Evolutionary conservation across 2,888 invertebrate genomes (phyloP).

Genomic region (Pammene aurita): DNA sequence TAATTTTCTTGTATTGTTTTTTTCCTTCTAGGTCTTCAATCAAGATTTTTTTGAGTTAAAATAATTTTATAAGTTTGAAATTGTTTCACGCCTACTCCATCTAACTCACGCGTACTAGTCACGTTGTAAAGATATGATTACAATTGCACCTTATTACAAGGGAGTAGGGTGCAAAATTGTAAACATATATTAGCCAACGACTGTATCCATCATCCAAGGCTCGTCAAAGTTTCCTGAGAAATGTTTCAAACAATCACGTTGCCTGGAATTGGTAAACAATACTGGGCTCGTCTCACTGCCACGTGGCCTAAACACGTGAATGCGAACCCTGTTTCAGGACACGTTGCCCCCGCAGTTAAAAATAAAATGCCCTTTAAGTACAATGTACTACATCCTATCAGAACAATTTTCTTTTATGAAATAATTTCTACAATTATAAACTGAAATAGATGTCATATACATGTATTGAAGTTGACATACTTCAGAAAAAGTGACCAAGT

Average conservation of each 20-base stretch:
- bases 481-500: no score
- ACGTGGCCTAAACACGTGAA: slow-evolving; percentile 53
- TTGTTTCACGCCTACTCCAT: slow-evolving; percentile 5
- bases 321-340: slow-evolving; percentile 48
- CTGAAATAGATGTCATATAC: no score
- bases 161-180: no score
- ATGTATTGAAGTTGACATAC: no score
- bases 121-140: slow-evolving; percentile 14
- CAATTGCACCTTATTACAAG: no score
- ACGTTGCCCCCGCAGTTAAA: slow-evolving; percentile 15
- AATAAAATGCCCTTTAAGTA: slow-evolving; percentile 15
- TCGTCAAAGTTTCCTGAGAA: slow-evolving; percentile 38
- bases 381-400: background rate
- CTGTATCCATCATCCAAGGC: slow-evolving; percentile 1
- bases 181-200: background rate
- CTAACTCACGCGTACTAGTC: slow-evolving; percentile 24
- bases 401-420: background rate
- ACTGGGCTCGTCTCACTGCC: slow-evolving; percentile 52
- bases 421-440: no score
- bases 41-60: no score
- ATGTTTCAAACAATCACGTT: slow-evolving; percentile 50
- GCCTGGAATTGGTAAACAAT: slow-evolving; percentile 52
- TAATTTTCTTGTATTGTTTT: background rate
- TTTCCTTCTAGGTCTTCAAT: no score
- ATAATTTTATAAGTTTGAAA: slow-evolving; percentile 9